phyloP scores from a whole-genome alignment of 2,888 invertebrate genomes.

The Microctonus brassicae region DNA sequence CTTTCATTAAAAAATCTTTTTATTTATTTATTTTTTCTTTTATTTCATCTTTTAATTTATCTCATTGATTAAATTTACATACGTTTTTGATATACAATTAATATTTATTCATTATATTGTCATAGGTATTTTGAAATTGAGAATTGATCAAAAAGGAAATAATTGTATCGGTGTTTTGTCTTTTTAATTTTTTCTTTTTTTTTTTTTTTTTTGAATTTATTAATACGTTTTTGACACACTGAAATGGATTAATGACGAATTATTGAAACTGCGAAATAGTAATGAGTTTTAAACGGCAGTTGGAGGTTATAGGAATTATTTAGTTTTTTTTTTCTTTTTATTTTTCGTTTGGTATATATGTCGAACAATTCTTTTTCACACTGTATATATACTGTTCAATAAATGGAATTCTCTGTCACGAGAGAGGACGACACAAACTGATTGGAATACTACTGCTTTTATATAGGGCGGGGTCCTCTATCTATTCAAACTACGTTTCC shows the following conservation, averaged over 20 bases:
- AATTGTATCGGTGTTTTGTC: too few relatives aligned
- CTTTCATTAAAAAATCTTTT: neutral
- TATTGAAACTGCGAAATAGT: neutral
- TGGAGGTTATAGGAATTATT: neutral
- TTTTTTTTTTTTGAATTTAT: too few relatives aligned
- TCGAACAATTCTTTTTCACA: too few relatives aligned
- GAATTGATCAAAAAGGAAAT: too few relatives aligned
- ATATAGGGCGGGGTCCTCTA: constrained; percentile 19
- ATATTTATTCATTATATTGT: too few relatives aligned
- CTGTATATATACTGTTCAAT: too few relatives aligned
- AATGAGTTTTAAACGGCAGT: neutral
- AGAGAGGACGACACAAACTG: neutral
- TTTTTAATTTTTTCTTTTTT: neutral
- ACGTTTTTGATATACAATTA: too few relatives aligned
- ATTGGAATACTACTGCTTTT: constrained; percentile 11
- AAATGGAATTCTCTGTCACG: neutral
- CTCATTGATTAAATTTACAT: too few relatives aligned
- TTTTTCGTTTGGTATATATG: too few relatives aligned
- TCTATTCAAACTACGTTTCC: neutral
- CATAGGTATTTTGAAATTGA: too few relatives aligned
- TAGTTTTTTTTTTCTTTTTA: neutral
- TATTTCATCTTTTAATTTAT: too few relatives aligned
- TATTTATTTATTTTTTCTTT: neutral
- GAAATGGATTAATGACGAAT: neutral
- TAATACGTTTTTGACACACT: too few relatives aligned